Evolutionary conservation across 2,797 vertebrate species (phyloP), one percentile per base, ranked within the genome.

Genomic region (Brotula barbata): DNA sequence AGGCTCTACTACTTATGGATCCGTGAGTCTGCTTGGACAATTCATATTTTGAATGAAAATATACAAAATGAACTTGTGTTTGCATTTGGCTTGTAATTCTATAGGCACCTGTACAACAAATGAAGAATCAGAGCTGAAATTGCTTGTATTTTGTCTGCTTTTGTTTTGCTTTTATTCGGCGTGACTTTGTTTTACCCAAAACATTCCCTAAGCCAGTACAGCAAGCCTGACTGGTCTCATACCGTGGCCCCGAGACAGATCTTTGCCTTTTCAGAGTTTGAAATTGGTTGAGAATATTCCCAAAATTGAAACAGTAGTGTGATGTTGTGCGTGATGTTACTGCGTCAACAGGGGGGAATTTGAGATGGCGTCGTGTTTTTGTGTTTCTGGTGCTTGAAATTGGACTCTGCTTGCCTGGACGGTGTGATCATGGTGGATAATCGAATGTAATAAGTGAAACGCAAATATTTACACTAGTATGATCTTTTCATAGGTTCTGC

Each of bases 1-100:
- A 90, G 92, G 60, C 90, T 98, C 64, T 99, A 97, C 83, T 94
- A 92, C 37, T 88, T 99, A 7, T 98, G 95, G 96, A 93, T 97
- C 77, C 93, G 96, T 99, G 89, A 93, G 96, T 90, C 34, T 1
- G 9, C 56, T 41, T 28, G 25, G 7, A 28, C 25, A 28, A 28
- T 3, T 28, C 25, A 28, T 28, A 28, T 28, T 7, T 28, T 28
- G 4, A 28, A n/a, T n/a, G n/a, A n/a, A n/a, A n/a, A n/a, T n/a
- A n/a, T n/a, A n/a, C n/a, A n/a, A n/a, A n/a, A n/a, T n/a, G 25
- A 7, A 3, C 7, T 28, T 39, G 36, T 36, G 23, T 31, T 31
- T n/a, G 11, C 46, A 34, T 16, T 11, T 42, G 28, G 16, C 16
- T 34, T 34, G 15, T 41, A 12, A 20, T 19, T 5, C 9, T 60